Evolutionary conservation across 2,797 vertebrate genomes (phyloP), one percentile per base, ranked within the genome.

Genomic region (Eurystomus glaucurus): DNA sequence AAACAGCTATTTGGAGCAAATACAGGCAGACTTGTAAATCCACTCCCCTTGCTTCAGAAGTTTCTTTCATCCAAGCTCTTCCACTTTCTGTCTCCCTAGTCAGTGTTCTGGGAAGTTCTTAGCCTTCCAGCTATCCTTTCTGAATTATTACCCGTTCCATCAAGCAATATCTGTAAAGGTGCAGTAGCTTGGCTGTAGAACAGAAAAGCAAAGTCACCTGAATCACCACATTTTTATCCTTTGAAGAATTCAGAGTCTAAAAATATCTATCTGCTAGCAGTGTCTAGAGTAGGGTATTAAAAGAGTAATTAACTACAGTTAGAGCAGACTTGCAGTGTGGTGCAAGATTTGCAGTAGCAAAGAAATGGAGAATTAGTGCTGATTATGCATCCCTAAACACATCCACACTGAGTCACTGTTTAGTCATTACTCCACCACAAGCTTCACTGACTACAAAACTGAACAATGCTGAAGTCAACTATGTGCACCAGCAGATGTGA

Each of bases 341-440:
- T 45, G 66, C 86, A 96, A 96, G 88, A 66, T 48, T n/a, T 85
- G 77, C 91, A 84, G 74, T 58, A 84, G 74, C 14, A 93, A 45
- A 83, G 51, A 86, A 92, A 79, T 3, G 88, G 43, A 79, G 57
- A 93, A 91, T 91, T 96, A 92, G 15, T 89, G 96, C 94, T 85
- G 94, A 96, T 85, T 70, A 37, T 66, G 96, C 91, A 96, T 77
- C 71, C 11, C n/a, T 91, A 74, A 93, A 82, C 45, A 86, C 43
- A 91, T 58, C 48, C 58, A 54, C 46, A 66, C 81, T 89, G 92
- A 97, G 55, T 95, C 97, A 96, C 51, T 79, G 51, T 91, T 96
- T 64, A 96, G 80, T 96, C 92, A 93, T 62, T 60, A 91, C 94
- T 86, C 70, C 39, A 72, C 65, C 55, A 88, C 55, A 64, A 37